Percentiles rank a stretch among this genome's conserved stretches.
These are phyloP conservation scores for Diarsia brunnea DNA, from an alignment of 2,888 invertebrate genomes.

Conservation along the genomic window DNA sequence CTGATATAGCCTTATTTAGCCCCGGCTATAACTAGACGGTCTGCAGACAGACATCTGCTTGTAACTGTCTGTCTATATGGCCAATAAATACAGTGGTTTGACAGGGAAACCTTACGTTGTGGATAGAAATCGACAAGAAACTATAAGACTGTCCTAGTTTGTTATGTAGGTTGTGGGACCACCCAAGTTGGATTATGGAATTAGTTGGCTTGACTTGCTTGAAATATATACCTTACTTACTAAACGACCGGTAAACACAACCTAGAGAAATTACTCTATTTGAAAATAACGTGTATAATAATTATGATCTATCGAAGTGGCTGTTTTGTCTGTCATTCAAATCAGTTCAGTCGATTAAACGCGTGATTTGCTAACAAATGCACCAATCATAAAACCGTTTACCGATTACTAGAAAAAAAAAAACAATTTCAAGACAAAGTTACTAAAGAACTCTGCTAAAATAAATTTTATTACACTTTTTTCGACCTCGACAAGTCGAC, in stretches of 20 bases:
- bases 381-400: too few species aligned
- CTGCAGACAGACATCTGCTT: constrained; percentile 30
- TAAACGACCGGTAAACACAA: background rate
- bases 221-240: background rate
- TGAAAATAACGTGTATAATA: too few species aligned
- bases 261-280: background rate
- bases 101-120: constrained; percentile 55
- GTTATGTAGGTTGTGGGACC: constrained; percentile 41
- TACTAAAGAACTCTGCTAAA: background rate
- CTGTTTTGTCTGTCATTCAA: background rate
- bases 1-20: constrained; percentile 42
- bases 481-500: background rate
- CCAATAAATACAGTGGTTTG: constrained; percentile 56
- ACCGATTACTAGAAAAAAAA: too few species aligned
- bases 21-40: background rate
- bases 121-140: constrained; percentile 46
- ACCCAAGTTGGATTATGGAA: constrained; percentile 45
- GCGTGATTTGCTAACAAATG: too few species aligned
- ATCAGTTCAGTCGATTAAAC: background rate
- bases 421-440: too few species aligned
- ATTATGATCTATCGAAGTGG: background rate
- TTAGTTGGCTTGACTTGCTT: constrained; percentile 14
- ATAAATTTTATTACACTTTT: background rate
- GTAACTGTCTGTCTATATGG: constrained; percentile 40
- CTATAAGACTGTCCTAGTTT: constrained; percentile 35